A percentile compares a stretch with the other conserved stretches of the same genome.
These are phyloP conservation scores for Pseudochirops cupreus DNA, from an alignment of 2,797 vertebrate genomes.

Conservation along the genomic window DNA sequence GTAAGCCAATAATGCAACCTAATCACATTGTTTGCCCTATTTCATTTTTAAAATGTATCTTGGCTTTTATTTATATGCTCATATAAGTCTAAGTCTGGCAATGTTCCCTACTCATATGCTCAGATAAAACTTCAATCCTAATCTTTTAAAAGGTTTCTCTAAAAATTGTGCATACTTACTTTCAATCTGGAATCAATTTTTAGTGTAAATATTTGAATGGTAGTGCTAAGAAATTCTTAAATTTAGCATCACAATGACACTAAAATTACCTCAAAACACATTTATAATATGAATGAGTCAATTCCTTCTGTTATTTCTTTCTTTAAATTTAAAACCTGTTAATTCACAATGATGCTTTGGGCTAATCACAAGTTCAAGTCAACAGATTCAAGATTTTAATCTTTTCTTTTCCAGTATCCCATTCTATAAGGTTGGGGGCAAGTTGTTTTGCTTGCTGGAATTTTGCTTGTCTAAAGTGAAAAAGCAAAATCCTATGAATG, in stretches of 20 bases:
- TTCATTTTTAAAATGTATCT: slow-evolving; percentile 51
- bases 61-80: slow-evolving; percentile 41
- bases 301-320: slow-evolving; percentile 49
- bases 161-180: slow-evolving; percentile 51
- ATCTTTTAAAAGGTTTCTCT: slow-evolving; percentile 33
- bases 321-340: slow-evolving; percentile 25
- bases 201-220: slow-evolving; percentile 49
- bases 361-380: slow-evolving; percentile 24
- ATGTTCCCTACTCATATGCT: slow-evolving; percentile 26
- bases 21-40: background rate
- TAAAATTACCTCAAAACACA: slow-evolving; percentile 53
- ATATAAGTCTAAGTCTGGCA: background rate
- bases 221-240: slow-evolving; percentile 34
- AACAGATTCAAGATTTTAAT: slow-evolving; percentile 32
- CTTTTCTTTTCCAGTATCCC: background rate
- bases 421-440: background rate
- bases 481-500: slow-evolving; percentile 32
- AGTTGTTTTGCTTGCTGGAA: slow-evolving; percentile 44
- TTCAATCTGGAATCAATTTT: slow-evolving; percentile 54
- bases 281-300: slow-evolving; percentile 23
- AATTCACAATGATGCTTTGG: slow-evolving; percentile 41
- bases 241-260: slow-evolving; percentile 39
- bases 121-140: slow-evolving; percentile 34
- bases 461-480: slow-evolving; percentile 48
- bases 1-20: slow-evolving; percentile 38